Conservation (phyloP, 2,113 vertebrate genomes). For the Ciconia maguari region DNA sequence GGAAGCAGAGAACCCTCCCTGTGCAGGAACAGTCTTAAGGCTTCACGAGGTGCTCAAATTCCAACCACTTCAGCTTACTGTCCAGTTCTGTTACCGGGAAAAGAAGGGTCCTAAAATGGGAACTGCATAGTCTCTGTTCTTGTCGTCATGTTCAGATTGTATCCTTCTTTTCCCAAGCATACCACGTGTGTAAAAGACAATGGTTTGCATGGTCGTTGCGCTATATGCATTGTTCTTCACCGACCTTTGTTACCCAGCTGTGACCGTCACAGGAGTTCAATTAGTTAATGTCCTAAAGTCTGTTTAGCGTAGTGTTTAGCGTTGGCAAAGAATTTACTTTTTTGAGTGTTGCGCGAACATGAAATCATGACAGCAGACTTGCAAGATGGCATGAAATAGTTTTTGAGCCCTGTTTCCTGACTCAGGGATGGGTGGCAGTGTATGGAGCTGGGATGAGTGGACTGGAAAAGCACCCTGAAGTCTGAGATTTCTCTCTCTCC, state of each 20-base stretch:
- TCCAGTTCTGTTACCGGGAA: background rate
- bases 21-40: background rate
- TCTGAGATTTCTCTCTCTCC: background rate
- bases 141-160: background rate
- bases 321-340: background rate
- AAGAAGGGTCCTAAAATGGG: background rate
- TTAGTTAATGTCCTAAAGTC: background rate
- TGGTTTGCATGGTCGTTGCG: background rate
- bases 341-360: background rate
- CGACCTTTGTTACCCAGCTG: background rate
- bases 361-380: background rate
- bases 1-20: background rate
- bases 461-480: background rate
- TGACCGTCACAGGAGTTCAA: background rate
- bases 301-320: background rate
- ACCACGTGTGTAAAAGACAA: background rate
- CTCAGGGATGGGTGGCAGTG: rapidly evolving
- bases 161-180: background rate
- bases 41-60: background rate
- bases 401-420: background rate
- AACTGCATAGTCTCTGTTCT: background rate
- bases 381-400: background rate
- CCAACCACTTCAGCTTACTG: background rate
- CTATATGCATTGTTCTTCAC: background rate
- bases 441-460: background rate